Evolutionary conservation across 2,888 invertebrate genomes (phyloP).

Genomic region (Quadroppia sp.): DNA sequence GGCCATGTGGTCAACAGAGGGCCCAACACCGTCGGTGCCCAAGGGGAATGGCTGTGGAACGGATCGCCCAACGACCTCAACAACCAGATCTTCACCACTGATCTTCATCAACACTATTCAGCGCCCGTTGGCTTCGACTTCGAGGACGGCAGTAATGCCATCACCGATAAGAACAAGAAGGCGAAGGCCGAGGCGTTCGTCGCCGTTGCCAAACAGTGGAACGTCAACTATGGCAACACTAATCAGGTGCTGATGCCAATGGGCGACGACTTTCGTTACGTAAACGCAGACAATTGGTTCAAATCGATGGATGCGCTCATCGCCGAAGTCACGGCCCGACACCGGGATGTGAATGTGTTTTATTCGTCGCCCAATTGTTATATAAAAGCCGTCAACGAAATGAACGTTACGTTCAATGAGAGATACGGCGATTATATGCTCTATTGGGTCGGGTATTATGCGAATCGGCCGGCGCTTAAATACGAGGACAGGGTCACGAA

Average conservation of each 20-base stretch:
- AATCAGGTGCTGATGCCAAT: constrained; percentile 38
- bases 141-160: background rate
- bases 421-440: constrained; percentile 62
- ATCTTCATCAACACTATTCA: constrained; percentile 4
- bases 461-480: constrained; percentile 62
- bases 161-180: background rate
- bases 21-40: constrained; percentile 74
- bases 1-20: constrained; percentile 60
- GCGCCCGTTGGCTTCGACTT: constrained; percentile 38
- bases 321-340: constrained; percentile 60
- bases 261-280: constrained; percentile 38
- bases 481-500: constrained; percentile 52
- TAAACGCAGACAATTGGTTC: constrained; percentile 61
- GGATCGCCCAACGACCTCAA: constrained; percentile 67
- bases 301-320: constrained; percentile 81
- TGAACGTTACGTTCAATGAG: background rate
- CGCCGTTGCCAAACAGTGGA: background rate
- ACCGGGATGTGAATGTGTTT: constrained; percentile 58
- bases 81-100: background rate
- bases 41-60: constrained; percentile 52
- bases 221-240: background rate
- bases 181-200: background rate
- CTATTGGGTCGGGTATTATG: constrained; percentile 86
- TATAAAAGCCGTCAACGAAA: background rate
- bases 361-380: constrained; percentile 61